phyloP scores from a whole-genome alignment of 2,113 vertebrate species.

The Gymnarchus niloticus region DNA sequence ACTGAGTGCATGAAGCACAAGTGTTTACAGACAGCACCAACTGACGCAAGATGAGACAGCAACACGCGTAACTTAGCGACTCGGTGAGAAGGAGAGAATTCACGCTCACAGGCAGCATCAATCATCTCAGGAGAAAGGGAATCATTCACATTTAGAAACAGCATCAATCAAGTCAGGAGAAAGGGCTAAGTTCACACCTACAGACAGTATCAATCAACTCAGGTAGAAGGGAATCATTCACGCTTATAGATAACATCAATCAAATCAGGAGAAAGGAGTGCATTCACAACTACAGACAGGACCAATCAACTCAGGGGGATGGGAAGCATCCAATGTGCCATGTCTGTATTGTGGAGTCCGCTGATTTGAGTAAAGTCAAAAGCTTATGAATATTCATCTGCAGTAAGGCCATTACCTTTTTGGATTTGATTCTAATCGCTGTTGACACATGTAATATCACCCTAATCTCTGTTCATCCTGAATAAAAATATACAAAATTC shows the following conservation, averaged over 20 bases:
- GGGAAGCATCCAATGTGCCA: neutral
- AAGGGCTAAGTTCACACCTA: neutral
- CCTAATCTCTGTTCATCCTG: slow-evolving; percentile 6
- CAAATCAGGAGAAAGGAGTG: neutral
- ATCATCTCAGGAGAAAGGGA: slow-evolving; percentile 5
- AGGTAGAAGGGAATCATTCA: neutral
- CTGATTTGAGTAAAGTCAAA: neutral
- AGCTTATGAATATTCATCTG: slow-evolving; percentile 18
- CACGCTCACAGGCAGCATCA: slow-evolving; percentile 7
- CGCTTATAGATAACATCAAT: slow-evolving; percentile 1
- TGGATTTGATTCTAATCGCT: neutral
- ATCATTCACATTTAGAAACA: neutral
- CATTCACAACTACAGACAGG: slow-evolving; percentile 13
- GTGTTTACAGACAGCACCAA: neutral
- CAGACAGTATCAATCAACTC: neutral
- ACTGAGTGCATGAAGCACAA: slow-evolving; percentile 42
- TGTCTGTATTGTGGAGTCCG: neutral
- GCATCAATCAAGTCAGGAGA: slow-evolving; percentile 9
- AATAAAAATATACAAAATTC: neutral
- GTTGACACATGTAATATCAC: slow-evolving; percentile 13
- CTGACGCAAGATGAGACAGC: neutral
- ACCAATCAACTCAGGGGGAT: slow-evolving; percentile 5
- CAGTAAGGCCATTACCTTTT: slow-evolving; percentile 1
- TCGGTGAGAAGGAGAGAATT: neutral
- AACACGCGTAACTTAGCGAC: neutral